These are phyloP conservation scores for Trididemnum nubilum DNA, from an alignment of 23 tunicate species.

Conservation along the genomic window DNA sequence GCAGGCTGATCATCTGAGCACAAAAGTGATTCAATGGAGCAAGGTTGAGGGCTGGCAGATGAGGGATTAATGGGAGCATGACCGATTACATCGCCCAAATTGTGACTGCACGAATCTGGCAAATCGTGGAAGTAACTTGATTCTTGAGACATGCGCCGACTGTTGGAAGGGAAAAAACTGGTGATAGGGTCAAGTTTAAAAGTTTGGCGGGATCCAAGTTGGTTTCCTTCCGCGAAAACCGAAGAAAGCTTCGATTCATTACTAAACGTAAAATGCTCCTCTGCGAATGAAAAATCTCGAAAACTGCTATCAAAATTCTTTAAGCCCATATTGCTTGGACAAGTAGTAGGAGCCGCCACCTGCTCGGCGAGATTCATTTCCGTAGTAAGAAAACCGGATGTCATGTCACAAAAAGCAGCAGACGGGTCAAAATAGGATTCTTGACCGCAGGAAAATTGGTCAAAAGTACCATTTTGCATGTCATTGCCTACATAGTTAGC, in stretches of 20 bases:
- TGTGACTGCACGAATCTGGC: conserved; percentile 1
- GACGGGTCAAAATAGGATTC: neutral
- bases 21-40: conserved; percentile 2
- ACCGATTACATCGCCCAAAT: neutral
- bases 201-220: neutral
- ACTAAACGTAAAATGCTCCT: neutral
- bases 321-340: neutral
- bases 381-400: neutral
- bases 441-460: neutral
- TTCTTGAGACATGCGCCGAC: conserved; percentile 12
- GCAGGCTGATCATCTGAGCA: neutral
- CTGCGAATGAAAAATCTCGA: conserved; percentile 15
- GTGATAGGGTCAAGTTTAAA: conserved; percentile 34
- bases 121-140: neutral
- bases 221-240: neutral
- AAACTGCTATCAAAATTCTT: neutral
- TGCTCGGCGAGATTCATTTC: neutral
- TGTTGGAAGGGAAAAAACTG: conserved; percentile 19
- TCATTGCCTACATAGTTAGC: neutral
- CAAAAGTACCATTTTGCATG: neutral
- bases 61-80: neutral
- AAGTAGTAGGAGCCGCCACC: neutral
- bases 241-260: conserved; percentile 9
- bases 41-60: neutral
- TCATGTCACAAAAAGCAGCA: neutral